Conservation (phyloP, 2,113 vertebrate genomes). For the Cnemophilus loriae region DNA sequence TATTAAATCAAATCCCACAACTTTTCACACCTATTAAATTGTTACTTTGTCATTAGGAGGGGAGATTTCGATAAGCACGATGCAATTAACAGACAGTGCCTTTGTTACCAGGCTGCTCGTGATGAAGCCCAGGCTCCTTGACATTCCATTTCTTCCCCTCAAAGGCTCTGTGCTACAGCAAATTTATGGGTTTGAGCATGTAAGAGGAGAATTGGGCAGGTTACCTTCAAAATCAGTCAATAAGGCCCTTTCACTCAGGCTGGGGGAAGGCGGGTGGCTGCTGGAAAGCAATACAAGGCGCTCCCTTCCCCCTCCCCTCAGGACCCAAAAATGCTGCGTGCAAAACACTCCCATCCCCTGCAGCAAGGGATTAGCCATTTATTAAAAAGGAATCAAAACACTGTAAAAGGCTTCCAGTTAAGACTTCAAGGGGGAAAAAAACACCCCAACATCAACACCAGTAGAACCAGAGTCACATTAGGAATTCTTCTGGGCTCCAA, state of each 20-base stretch:
- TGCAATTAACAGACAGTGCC: slow-evolving; percentile 23
- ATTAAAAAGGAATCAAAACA: slow-evolving; percentile 51
- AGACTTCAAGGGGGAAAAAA: neutral
- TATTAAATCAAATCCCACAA: slow-evolving; percentile 34
- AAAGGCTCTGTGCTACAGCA: neutral
- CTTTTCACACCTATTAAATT: slow-evolving; percentile 30
- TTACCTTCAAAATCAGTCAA: slow-evolving; percentile 40
- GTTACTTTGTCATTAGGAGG: neutral
- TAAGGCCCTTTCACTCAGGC: slow-evolving; percentile 33
- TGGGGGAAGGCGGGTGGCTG: neutral
- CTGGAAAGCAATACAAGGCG: slow-evolving; percentile 1
- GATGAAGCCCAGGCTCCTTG: slow-evolving; percentile 28
- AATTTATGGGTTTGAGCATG: slow-evolving; percentile 18
- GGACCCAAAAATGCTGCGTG: slow-evolving; percentile 9
- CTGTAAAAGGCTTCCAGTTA: slow-evolving; percentile 26
- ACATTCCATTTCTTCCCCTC: slow-evolving; percentile 23
- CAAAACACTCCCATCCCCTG: slow-evolving; percentile 57
- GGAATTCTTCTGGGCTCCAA: neutral
- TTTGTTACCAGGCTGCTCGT: neutral
- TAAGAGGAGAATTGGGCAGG: neutral
- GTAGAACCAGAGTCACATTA: neutral
- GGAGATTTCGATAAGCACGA: neutral
- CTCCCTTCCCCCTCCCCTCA: slow-evolving; percentile 47
- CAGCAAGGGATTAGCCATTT: slow-evolving; percentile 58
- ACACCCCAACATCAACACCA: neutral